These are phyloP conservation scores for Pangasianodon gigas DNA, from an alignment of 2,113 vertebrate species.

Conservation along the genomic window DNA sequence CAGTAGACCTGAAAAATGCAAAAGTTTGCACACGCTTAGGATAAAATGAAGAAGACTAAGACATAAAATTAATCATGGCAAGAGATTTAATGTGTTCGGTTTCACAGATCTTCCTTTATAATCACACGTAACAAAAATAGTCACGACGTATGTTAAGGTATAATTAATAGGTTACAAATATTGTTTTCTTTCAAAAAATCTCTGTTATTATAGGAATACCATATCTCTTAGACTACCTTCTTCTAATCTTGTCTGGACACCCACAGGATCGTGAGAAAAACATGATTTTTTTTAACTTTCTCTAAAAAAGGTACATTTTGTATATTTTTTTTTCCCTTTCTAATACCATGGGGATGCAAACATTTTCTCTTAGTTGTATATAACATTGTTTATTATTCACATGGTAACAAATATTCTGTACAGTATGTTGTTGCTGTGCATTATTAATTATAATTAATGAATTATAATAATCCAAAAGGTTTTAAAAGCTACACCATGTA, in stretches of 20 bases:
- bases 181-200: neutral
- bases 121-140: neutral
- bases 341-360: no score
- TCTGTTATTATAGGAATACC: neutral
- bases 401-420: no score
- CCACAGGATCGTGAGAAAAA: neutral
- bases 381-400: no score
- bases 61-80: neutral
- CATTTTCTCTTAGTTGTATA: no score
- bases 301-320: no score
- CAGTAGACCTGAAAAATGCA: neutral
- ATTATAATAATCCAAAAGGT: neutral
- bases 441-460: neutral
- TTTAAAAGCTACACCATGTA: no score
- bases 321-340: no score
- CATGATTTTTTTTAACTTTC: neutral
- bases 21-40: neutral
- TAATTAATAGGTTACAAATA: neutral
- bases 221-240: neutral
- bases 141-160: neutral
- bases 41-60: neutral
- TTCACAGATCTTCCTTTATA: neutral
- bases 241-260: neutral
- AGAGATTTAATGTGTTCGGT: neutral
- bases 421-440: no score